Percentiles rank a stretch among this genome's conserved stretches.
phyloP scores from a whole-genome alignment of 2,888 invertebrate species.

The Melanostoma scalare region DNA sequence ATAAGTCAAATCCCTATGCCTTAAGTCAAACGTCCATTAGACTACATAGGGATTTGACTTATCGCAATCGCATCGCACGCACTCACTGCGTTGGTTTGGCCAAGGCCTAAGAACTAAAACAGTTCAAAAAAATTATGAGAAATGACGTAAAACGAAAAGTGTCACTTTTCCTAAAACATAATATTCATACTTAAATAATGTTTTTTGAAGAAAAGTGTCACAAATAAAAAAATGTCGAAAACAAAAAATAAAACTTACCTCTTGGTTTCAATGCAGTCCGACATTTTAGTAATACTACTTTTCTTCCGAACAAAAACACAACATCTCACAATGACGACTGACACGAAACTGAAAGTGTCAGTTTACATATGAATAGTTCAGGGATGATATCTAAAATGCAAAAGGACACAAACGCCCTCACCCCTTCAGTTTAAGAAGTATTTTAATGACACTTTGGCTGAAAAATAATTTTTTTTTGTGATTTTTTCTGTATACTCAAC shows the following conservation, averaged over 20 bases:
- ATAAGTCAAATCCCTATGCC: too few species aligned
- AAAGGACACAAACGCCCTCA: not conserved
- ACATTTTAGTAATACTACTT: not conserved
- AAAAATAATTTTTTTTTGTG: not conserved
- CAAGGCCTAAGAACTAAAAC: not conserved
- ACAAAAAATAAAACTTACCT: too few species aligned
- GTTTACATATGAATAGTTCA: not conserved
- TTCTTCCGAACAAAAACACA: not conserved
- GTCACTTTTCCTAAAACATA: constrained; percentile 6
- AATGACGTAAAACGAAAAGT: constrained; percentile 1
- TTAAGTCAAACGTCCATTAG: too few species aligned
- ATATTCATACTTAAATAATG: not conserved
- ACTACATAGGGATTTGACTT: too few species aligned
- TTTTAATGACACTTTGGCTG: not conserved
- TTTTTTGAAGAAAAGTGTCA: not conserved
- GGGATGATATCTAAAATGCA: not conserved
- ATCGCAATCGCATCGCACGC: too few species aligned
- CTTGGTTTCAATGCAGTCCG: too few species aligned
- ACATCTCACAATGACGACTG: constrained; percentile 4
- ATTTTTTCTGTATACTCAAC: too few species aligned
- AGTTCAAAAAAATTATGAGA: not conserved
- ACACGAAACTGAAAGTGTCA: constrained; percentile 5
- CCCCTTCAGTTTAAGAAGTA: constrained; percentile 2
- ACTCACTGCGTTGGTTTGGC: too few species aligned
- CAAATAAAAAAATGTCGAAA: too few species aligned